phyloP scores from a whole-genome alignment of 2,888 invertebrate genomes.

The Lamproptera curius region DNA sequence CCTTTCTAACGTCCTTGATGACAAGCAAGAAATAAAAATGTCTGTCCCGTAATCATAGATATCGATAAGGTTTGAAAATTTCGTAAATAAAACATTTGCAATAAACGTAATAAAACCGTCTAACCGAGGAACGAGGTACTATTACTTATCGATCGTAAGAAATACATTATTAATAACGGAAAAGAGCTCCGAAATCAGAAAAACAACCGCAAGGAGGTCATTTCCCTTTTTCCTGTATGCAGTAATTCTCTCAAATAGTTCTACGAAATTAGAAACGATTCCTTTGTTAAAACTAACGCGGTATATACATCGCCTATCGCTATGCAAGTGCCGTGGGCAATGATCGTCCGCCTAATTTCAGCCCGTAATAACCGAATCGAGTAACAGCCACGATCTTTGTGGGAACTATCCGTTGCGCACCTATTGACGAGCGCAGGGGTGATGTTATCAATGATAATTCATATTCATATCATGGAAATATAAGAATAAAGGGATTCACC shows the following conservation, averaged over 20 bases:
- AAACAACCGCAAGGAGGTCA: too few species aligned
- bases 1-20: too few species aligned
- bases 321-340: constrained; percentile 40
- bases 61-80: too few species aligned
- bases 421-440: too few species aligned
- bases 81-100: too few species aligned
- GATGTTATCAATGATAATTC: too few species aligned
- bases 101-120: not conserved
- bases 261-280: not conserved
- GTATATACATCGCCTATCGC: constrained; percentile 21
- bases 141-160: not conserved
- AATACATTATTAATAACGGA: not conserved
- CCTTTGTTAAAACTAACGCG: not conserved
- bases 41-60: too few species aligned
- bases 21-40: too few species aligned
- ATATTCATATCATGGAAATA: too few species aligned
- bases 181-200: not conserved
- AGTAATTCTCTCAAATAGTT: not conserved
- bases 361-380: constrained; percentile 57
- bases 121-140: not conserved
- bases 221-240: too few species aligned
- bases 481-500: too few species aligned
- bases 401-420: constrained; percentile 53
- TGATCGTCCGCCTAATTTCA: constrained; percentile 56
- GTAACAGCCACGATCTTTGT: constrained; percentile 66